Base-by-base conservation (phyloP, 2,113 vertebrate species). In the Anser brachyrhynchus region DNA sequence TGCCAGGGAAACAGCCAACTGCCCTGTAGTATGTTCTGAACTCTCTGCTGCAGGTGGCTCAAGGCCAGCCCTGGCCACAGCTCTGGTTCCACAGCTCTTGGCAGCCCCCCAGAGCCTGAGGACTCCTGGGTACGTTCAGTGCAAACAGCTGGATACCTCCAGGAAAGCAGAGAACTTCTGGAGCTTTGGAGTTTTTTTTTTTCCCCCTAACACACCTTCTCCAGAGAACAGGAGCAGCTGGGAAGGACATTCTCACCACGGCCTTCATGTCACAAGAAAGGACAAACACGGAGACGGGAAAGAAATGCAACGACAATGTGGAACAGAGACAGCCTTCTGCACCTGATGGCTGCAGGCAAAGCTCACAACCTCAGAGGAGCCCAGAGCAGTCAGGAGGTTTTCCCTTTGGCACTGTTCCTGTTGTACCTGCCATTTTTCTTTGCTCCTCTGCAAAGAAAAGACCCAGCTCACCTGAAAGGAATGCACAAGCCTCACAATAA, bases 301-400 rank as follows among this genome's bases (percentile, higher is more conserved):
- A 64, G 62, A 81, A 71, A 29, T 21, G 49, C 39, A 61, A 26
- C 2, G 2, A 31, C 0, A 6, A 13, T 15, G 43, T 3, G 19
- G 66, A 88, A 43, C n/a, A 88, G 70, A 71, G 54, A 28, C 13
- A 51, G n/a, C 46, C 28, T 43, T 20, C 75, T 90, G 57, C 6
- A 52, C 43, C 62, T 39, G 69, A 22, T 29, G 49, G 35, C 49
- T 43, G 28, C 46, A 58, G 66, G 1, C 0, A 1, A 11, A 10
- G n/a, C 18, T 57, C 39, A 65, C 3, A 37, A 9, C 46, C 41
- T 33, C 0, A 0, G 33, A 57, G 59, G 43, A 76, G 61, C 21
- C 44, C 69, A 1, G 1, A 51, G 28, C 35, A 66, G 0, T 1
- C 0, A 8, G 37, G 13, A 39, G 25, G 21, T 41, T 75, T 77